phyloP scores from a whole-genome alignment of 2,888 invertebrate genomes.

The Apamea sordens region DNA sequence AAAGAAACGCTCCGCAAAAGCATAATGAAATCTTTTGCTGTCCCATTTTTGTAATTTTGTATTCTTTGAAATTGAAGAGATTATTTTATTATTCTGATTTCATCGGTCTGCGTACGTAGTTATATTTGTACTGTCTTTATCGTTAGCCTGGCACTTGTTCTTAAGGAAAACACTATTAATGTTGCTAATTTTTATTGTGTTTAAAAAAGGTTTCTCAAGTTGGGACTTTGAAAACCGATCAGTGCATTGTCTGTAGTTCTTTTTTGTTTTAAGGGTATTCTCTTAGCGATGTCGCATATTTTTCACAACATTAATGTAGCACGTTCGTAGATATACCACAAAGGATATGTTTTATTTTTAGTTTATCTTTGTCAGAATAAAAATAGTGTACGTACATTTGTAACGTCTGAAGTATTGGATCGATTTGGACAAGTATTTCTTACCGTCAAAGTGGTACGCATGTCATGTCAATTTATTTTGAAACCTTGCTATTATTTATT shows the following conservation, averaged over 20 bases:
- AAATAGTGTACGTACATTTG: background rate
- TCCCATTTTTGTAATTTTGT: background rate
- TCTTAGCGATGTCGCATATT: conserved; percentile 2
- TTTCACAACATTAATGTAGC: conserved; percentile 27
- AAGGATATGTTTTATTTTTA: conserved; percentile 19
- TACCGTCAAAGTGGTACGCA: conserved; percentile 14
- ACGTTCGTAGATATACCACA: conserved; percentile 19
- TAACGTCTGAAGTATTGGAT: conserved; percentile 14
- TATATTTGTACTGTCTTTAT: conserved; percentile 5
- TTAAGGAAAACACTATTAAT: conserved; percentile 22
- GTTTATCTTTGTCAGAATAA: background rate
- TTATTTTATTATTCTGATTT: conserved; percentile 12
- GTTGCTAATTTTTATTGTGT: conserved; percentile 3
- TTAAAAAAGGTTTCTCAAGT: background rate
- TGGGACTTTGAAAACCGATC: background rate
- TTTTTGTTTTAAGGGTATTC: conserved; percentile 14
- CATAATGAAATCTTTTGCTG: background rate
- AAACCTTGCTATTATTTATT: conserved; percentile 14
- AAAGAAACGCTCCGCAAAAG: background rate
- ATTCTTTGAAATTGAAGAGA: background rate
- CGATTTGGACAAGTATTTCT: conserved; percentile 12
- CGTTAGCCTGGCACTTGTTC: conserved; percentile 14
- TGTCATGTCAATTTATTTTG: conserved; percentile 22
- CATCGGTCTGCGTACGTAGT: conserved; percentile 20
- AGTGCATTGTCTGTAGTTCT: background rate